Base-by-base conservation (phyloP, 2,888 invertebrate species). In the Xestoiulus laeticollis region DNA sequence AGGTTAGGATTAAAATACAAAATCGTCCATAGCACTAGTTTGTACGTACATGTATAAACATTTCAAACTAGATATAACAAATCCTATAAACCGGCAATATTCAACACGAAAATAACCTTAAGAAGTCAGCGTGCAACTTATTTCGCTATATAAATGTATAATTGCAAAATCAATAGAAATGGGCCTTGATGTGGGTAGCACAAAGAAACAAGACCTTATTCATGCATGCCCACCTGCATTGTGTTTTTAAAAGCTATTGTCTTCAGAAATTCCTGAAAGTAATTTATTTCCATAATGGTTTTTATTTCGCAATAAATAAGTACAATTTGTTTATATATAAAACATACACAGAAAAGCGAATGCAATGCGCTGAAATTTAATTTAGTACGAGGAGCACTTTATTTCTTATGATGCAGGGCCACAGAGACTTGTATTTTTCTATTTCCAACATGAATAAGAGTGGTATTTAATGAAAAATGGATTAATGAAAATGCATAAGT, bases 151-250 rank as follows among this genome's bases (percentile, higher is more conserved):
- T 68, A 22, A 68, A 68, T 68, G 68, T 22, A 68, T 78, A 78
- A 78, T 78, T 78, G 78, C 78, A 78, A 78, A 78, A 78, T 78
- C 78, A 78, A 78, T 78, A 78, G 78, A 78, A 78, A 78, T 78
- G 30, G 14, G 78, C 26, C 16, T 32, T 78, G 14, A 78, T 78
- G 78, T 38, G 78, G 78, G 78, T 30, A 78, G 78, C 30, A 78
- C 78, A 26, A 78, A 78, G 78, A 30, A 78, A 30, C 30, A 14
- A 30, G 16, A 78, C 78, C 78, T 26, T 78, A 78, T 78, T 78
- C 16, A 30, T 32, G 30, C 78, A 32, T 78, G 78, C 78, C 78
- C 78, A 78, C 78, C 78, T 78, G 30, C 78, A 30, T 30, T 30
- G 78, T 78, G 78, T 78, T 78, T 78, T 78, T 78, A 78, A 78